Base-by-base conservation (phyloP, 2,888 invertebrate species). In the Nomada hirtipes region DNA sequence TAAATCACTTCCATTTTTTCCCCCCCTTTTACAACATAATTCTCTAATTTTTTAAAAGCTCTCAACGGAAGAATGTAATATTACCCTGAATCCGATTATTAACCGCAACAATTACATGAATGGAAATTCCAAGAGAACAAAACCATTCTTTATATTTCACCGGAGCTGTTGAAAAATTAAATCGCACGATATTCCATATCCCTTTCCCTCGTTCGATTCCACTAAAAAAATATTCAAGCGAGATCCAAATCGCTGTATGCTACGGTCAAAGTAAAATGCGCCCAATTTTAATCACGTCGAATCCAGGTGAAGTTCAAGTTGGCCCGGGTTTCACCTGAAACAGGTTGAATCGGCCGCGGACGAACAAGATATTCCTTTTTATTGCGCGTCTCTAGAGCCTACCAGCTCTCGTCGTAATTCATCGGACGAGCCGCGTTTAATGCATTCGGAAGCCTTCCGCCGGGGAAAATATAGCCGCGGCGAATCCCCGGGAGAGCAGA, bases 391-490 rank as follows among this genome's bases (percentile, higher is more conserved):
- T 4, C 76, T 20, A 18, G 64, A n/a, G 26, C 23, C 76, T 59
- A 18, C 9, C 57, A 9, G 23, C 42, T 15, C 42, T 11, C 36
- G 60, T 23, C 65, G 60, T 77, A 77, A 65, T 65, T 72, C 72
- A 76, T 72, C 59, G 57, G 52, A 57, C 55, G 29, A 29, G 26
- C 4, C 50, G 1, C 26, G 76, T 50, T 76, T 76, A 65, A 72
- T 76, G 29, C 64, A 72, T 72, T 60, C 76, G 20, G 60, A 60
- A 60, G 65, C 36, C 65, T 20, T 23, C 44, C 23, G 44, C 52
- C 11, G 26, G 50, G 60, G 44, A 71, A 65, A 65, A 65, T 67
- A 73, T 60, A 77, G 53, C 73, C 63, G 18, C 59, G 20, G 36
- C 20, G 50, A 50, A 60, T 53, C 23, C 44, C 60, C 72, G 9